Conservation (phyloP, 2,113 vertebrate species). For the Bagarius yarrelli region DNA sequence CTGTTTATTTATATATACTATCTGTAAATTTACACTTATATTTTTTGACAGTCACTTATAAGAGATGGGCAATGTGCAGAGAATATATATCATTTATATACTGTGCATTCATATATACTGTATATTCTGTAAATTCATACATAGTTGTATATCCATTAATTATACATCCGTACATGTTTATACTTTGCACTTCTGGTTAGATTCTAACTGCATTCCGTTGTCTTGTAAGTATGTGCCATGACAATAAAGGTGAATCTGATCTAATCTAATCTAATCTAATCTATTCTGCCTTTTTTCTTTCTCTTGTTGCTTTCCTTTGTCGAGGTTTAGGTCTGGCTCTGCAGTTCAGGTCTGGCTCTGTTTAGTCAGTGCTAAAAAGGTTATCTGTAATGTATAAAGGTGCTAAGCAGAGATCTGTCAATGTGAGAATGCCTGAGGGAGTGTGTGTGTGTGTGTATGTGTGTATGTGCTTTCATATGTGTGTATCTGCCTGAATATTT, state of each 20-base stretch:
- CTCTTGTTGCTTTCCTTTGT: slow-evolving; percentile 25
- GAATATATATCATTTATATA: too few relatives aligned
- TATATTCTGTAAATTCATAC: too few relatives aligned
- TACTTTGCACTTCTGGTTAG: too few relatives aligned
- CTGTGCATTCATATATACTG: too few relatives aligned
- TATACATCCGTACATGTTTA: too few relatives aligned
- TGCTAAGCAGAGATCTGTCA: slow-evolving; percentile 68
- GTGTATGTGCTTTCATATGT: slow-evolving; percentile 1
- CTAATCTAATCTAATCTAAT: slow-evolving; percentile 59
- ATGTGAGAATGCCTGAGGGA: slow-evolving; percentile 49
- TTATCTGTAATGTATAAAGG: slow-evolving; percentile 65
- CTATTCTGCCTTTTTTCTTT: slow-evolving; percentile 46
- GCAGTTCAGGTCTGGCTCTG: slow-evolving; percentile 47
- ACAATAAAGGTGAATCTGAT: slow-evolving; percentile 35
- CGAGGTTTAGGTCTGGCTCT: slow-evolving; percentile 26
- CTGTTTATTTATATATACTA: too few relatives aligned
- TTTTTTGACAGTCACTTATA: too few relatives aligned
- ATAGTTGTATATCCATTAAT: too few relatives aligned
- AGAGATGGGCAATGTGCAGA: too few relatives aligned
- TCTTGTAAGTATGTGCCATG: slow-evolving; percentile 27
- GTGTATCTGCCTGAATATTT: slow-evolving; percentile 2
- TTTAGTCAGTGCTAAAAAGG: slow-evolving; percentile 55
- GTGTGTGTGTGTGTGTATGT: not conserved
- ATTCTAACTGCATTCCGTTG: too few relatives aligned
- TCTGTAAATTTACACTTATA: too few relatives aligned